Base-by-base conservation (phyloP, 2,113 vertebrate genomes). In the Triplophysa siluroides region DNA sequence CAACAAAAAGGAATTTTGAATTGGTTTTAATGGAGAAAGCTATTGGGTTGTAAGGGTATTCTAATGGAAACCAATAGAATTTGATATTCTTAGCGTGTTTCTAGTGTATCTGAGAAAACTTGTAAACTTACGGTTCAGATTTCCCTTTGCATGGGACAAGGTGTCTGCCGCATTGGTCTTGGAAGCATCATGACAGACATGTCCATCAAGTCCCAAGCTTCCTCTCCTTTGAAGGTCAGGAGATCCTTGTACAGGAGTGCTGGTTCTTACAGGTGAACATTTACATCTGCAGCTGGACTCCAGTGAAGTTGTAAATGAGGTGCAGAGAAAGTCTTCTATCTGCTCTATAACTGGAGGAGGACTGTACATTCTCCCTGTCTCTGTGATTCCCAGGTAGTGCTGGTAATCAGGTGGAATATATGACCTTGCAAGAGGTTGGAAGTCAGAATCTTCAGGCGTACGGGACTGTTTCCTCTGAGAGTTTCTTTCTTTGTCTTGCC, bases 341-440 rank as follows among this genome's bases (percentile, higher is more conserved):
- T 87, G 86, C 82, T 88, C 74, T 84, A 83, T 43, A 80, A 81
- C 62, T 85, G 87, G 63, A 86, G 79, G 76, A 47, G 84, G 75
- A 1, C 87, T 83, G 75, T 64, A 73, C 23, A 56, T 83, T 29
- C n/a, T 74, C 41, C 2, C 81, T 43, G 87, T 81, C 83, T 84
- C 82, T 8, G 87, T 84, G 87, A 88, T 90, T 66, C 68, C 85
- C 0, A 93, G 82, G 76, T 93, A 93, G 75, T 93, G 89, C 1
- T 88, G 87, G 75, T 90, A 91, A 81, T 93, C 91, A 69, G 2
- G 81, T 12, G 92, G 91, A 77, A 93, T 86, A 61, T 86, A 90
- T 0, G 90, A 89, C 16, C 89, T 86, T 2, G 91, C 91, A 2
- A 88, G 91, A n/a, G 84, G 87, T 33, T 86, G 77, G 2, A 70